Conservation (phyloP, 2,888 invertebrate genomes). For the Patella ulyssiponensis region DNA sequence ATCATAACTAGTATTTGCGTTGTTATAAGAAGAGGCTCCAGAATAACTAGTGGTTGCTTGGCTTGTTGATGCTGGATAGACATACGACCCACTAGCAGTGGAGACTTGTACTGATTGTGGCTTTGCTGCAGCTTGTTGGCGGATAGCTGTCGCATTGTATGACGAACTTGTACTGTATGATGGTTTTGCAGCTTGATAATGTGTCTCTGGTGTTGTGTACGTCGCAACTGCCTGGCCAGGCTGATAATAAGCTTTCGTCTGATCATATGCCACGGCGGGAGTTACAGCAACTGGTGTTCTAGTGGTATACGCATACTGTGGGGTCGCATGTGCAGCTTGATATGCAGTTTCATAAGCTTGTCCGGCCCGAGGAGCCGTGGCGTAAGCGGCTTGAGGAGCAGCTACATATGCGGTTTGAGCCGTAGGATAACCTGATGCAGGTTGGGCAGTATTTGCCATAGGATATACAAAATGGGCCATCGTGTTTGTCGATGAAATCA, state of each 20-base stretch:
- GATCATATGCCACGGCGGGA: constrained; percentile 72
- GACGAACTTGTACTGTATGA: constrained; percentile 62
- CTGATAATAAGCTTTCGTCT: constrained; percentile 87
- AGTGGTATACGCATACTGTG: constrained; percentile 68
- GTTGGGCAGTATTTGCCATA: constrained; percentile 57
- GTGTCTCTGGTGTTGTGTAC: constrained; percentile 76
- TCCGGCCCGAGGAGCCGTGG: constrained; percentile 86
- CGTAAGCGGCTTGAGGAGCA: constrained; percentile 87
- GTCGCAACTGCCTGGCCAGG: constrained; percentile 77
- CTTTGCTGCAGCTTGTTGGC: constrained; percentile 59
- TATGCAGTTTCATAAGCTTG: constrained; percentile 70
- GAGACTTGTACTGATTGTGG: constrained; percentile 60
- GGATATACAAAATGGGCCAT: constrained; percentile 69
- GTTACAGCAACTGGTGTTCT: constrained; percentile 66
- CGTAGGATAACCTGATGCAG: constrained; percentile 85
- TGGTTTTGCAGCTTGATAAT: constrained; percentile 71
- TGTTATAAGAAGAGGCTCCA: constrained; percentile 23
- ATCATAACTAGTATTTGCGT: constrained; percentile 82
- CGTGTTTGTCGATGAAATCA: neutral
- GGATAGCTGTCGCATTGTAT: constrained; percentile 52
- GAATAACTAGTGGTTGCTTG: constrained; percentile 58
- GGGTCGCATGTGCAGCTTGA: constrained; percentile 65
- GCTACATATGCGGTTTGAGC: constrained; percentile 88
- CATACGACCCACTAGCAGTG: constrained; percentile 61
- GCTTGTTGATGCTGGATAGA: constrained; percentile 59